Evolutionary conservation across 2,113 vertebrate species (phyloP), one percentile per base, ranked within the genome.

Genomic region (Myotis davidii): DNA sequence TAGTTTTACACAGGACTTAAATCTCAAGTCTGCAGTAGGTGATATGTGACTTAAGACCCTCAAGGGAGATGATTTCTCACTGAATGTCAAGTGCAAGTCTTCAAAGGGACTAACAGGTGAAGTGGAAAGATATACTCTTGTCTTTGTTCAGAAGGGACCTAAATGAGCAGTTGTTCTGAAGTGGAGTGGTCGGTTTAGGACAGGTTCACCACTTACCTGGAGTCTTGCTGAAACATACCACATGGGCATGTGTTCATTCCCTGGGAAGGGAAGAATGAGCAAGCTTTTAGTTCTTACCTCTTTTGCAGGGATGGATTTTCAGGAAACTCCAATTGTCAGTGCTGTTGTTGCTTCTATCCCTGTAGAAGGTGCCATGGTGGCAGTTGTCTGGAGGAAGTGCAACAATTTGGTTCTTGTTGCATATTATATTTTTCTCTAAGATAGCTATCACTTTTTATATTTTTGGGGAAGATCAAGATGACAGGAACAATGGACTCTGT

Each of bases 51-150:
- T 84, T 91, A 86, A 61, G 65, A 90, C 27, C 76, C 84, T 90
- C 91, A 39, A 85, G 25, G 81, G 42, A 32, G 27, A n/a, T 94
- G 79, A 91, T 96, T 65, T 96, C 81, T 95, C 93, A 95, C 70
- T 17, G 59, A 72, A 81, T 87, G 86, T 93, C 87, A 85, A 94
- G 79, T 70, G 48, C 21, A 90, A 0, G 32, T 89, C 77, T 93
- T 88, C 65, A 88, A 90, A 91, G 86, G 23, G 9, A 87, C 65
- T 69, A 82, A 42, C 65, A 93, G 90, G 69, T 90, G 61, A 88
- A 82, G 59, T 94, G 89, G 61, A 64, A 87, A 84, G 39, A 95
- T 87, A 88, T 34, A 79, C 11, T 32, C 18, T 23, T 32, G n/a
- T 61, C 59, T 95, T 61, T 86, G 70, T 95, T 92, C 93, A 23